Base-by-base conservation (phyloP, 2,888 invertebrate genomes). In the Leptarthrus brevirostris region DNA sequence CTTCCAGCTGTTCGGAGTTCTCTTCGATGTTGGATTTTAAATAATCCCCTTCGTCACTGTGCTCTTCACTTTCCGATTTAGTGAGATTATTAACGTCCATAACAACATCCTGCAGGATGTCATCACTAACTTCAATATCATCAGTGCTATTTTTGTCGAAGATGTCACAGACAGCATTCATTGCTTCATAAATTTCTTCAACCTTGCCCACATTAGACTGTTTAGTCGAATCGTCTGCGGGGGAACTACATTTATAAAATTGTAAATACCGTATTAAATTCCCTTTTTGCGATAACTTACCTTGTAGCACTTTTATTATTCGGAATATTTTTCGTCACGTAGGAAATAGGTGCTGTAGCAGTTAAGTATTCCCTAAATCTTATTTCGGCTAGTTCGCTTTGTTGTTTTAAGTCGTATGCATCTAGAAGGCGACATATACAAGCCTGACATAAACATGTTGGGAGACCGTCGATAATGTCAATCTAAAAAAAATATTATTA, bases 321-420 rank as follows among this genome's bases (percentile, higher is more conserved):
- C 8, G 14, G 18, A 2, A 8, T 36, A 0, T 36, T 20, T 34
- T 36, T 64, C 8, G 14, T 64, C 22, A 44, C 47, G 12, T 24
- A 64, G 5, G 47, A 64, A 3, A 64, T n/a, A 14, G 64, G 47
- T 6, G 26, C 5, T 47, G 47, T 61, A 34, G 77, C 74, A 4
- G 77, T 75, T 3, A 81, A 76, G 74, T 79, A 81, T 22, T 82
- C 80, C 52, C 79, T 79, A 54, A 82, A 71, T 12, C 80, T 79
- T 16, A 76, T 76, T 30, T 83, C 82, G 0, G 82, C 81, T 4
- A 79, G 78, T 74, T 81, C 81, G 8, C 80, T 80, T 12, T 81
- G 78, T 70, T 81, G 80, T 44, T 82, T 81, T 2, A 83, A 78
- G 76, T 82, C 81, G 71, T 79, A 83, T 1, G 82, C 80, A 73